These are phyloP conservation scores for Allobates femoralis DNA, from an alignment of 2,797 vertebrate genomes.

Conservation along the genomic window DNA sequence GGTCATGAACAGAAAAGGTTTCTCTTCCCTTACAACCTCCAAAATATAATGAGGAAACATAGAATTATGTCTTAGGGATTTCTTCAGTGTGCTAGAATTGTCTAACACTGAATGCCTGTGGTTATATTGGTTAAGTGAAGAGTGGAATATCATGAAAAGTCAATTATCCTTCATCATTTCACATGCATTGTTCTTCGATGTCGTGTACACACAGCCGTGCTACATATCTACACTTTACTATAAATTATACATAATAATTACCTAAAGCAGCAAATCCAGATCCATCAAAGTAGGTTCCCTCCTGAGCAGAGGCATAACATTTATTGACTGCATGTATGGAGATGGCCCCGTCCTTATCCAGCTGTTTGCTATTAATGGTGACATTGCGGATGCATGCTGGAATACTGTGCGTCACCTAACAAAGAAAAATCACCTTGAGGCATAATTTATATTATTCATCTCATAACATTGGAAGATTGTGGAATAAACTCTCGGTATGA, in stretches of 20 bases:
- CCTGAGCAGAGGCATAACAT: slow-evolving; percentile 82
- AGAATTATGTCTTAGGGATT: too few species aligned
- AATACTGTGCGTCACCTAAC: slow-evolving; percentile 85
- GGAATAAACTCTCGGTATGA: not conserved
- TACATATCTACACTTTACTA: not conserved
- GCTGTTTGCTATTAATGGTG: slow-evolving; percentile 77
- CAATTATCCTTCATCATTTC: not conserved
- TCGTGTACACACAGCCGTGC: not conserved
- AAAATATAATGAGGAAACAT: too few species aligned
- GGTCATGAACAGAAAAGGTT: too few species aligned
- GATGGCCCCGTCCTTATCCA: slow-evolving; percentile 74
- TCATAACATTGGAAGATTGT: not conserved
- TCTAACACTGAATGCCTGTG: too few species aligned
- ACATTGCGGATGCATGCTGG: slow-evolving; percentile 84
- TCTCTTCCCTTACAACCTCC: too few species aligned
- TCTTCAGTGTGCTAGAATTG: too few species aligned
- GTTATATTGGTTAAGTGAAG: not conserved
- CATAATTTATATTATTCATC: not conserved
- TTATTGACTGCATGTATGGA: slow-evolving; percentile 78
- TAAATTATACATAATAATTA: slow-evolving; percentile 67
- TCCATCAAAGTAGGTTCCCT: slow-evolving; percentile 90
- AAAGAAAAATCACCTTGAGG: not conserved
- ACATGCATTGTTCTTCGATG: not conserved
- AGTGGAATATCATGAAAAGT: not conserved
- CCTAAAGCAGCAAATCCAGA: slow-evolving; percentile 87